Base-by-base conservation (phyloP, 1,140 invertebrate species). In the Pissodes strobi region DNA sequence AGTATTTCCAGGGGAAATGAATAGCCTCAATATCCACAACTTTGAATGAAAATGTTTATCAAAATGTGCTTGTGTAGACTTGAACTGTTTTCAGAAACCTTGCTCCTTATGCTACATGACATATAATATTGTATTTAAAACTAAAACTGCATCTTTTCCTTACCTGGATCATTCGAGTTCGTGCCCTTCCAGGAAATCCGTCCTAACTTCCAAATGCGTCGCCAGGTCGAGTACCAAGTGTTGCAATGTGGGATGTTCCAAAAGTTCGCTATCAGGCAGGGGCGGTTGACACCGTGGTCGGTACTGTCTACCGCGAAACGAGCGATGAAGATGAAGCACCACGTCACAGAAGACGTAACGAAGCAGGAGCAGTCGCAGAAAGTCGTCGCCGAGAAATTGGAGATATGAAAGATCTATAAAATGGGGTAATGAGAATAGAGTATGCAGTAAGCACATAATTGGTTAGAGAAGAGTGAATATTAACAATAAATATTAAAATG, bases 301-400 rank as follows among this genome's bases (percentile, higher is more conserved):
- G 79, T 90, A 92, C 68, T 91, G 89, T 0, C 91, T 85, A 25
- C 91, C 87, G 72, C 92, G 82, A 76, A 90, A 90, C 38, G 87
- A 87, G 58, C 91, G 86, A 80, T 98, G 94, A 71, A 94, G 80
- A 64, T 91, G 87, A 56, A 97, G 80, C 25, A 92, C 89, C 71
- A 93, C 88, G 81, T 92, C 91, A 82, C 94, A 97, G 83, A 98
- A 97, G 59, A 97, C 88, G 80, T 92, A 97, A 49, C 95, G 86
- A 48, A 97, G 82, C 56, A 97, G 81, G 48, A 97, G 80, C 46
- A 95, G 82, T 55, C 94, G 87, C 60, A 97, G 83, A 80, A 97
- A 97, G 75, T 97, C 94, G 79, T 97, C 95, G 17, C 93, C 92
- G 79, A 96, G 92, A 80, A 97, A 97, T 78, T 91, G 86, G 57